Conservation (phyloP, 2,797 vertebrate species). For the Petrocephalus sullivani region DNA sequence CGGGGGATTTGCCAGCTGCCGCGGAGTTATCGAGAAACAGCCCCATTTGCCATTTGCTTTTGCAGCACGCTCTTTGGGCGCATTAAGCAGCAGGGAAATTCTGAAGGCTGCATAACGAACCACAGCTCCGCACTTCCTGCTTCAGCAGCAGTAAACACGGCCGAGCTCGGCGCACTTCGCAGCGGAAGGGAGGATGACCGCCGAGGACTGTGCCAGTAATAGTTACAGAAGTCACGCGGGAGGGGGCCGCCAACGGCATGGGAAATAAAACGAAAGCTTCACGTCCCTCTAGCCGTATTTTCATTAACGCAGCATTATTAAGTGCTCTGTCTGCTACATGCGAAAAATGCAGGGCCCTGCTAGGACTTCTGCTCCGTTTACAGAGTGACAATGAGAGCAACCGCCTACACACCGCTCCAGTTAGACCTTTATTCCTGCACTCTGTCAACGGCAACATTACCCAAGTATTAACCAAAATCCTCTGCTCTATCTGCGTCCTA, state of each 20-base stretch:
- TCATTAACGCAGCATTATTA: neutral
- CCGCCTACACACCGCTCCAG: neutral
- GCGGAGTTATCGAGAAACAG: slow-evolving; percentile 1
- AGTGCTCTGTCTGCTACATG: neutral
- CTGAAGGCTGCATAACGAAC: neutral
- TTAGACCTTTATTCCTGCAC: neutral
- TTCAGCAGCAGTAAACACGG: slow-evolving; percentile 4
- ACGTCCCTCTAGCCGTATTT: no score
- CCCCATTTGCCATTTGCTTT: neutral
- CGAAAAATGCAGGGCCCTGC: neutral
- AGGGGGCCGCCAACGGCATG: neutral
- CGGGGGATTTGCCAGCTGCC: neutral
- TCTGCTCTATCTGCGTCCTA: neutral
- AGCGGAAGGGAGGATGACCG: neutral
- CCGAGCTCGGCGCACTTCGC: neutral
- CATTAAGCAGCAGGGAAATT: neutral
- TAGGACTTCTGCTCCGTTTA: neutral
- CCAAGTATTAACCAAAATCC: neutral
- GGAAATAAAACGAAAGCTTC: neutral
- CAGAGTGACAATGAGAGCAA: neutral
- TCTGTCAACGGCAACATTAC: neutral
- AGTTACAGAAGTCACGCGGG: neutral
- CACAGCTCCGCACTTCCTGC: neutral
- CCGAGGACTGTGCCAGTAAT: neutral
- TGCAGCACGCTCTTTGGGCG: neutral